Evolutionary conservation across 2,888 invertebrate species (phyloP).

Genomic region (Leptinotarsa rubiginosa): DNA sequence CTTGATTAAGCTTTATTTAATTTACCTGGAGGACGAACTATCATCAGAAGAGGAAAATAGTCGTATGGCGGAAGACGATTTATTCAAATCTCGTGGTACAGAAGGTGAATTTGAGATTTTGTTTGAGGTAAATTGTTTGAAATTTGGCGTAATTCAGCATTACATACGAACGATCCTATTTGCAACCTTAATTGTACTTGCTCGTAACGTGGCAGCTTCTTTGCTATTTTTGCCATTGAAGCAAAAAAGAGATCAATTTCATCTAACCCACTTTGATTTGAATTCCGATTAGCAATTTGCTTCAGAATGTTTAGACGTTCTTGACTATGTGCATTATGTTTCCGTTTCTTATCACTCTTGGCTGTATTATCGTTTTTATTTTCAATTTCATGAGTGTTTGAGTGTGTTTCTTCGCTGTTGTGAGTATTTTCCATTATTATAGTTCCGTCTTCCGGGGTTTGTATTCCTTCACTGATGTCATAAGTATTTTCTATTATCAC

Average conservation of each 20-base stretch:
- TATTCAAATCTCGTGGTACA: constrained; percentile 2
- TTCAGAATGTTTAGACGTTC: constrained; percentile 16
- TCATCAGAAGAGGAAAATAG: too few species aligned
- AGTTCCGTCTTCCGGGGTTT: neutral
- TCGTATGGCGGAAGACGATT: too few species aligned
- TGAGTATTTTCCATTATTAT: neutral
- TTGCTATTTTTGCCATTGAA: too few species aligned
- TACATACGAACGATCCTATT: too few species aligned
- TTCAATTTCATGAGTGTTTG: too few species aligned
- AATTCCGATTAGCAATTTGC: constrained; percentile 16
- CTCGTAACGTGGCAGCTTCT: too few species aligned
- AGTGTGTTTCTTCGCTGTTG: neutral
- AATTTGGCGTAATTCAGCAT: too few species aligned
- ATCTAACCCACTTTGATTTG: constrained; percentile 11
- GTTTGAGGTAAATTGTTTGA: too few species aligned
- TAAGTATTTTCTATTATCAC: neutral
- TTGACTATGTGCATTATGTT: constrained; percentile 12
- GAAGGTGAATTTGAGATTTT: too few species aligned
- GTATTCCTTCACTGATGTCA: too few species aligned
- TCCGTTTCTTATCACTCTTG: neutral
- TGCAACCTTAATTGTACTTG: too few species aligned
- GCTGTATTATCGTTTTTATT: constrained; percentile 9
- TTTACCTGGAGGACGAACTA: neutral
- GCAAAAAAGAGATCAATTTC: constrained; percentile 22
- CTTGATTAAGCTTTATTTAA: neutral